These are phyloP conservation scores for Leptatherina wallacei DNA, from an alignment of 2,797 vertebrate genomes.

Conservation along the genomic window DNA sequence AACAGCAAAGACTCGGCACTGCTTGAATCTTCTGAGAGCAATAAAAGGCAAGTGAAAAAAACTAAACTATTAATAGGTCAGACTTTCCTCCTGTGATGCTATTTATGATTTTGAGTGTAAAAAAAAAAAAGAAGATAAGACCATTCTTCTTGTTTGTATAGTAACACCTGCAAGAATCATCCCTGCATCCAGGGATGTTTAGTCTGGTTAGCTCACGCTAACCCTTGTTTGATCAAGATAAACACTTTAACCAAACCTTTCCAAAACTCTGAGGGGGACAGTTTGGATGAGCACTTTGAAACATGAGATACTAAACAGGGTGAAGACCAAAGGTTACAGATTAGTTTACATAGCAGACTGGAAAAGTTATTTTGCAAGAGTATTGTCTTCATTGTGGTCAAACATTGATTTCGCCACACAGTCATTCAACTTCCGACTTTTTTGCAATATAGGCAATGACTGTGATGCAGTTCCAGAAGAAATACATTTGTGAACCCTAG, in stretches of 20 bases:
- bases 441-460: not conserved
- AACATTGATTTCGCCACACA: not conserved
- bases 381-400: not conserved
- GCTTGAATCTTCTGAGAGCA: conserved; percentile 84
- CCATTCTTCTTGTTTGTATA: not conserved
- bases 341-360: not conserved
- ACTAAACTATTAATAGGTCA: not conserved
- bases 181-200: not conserved
- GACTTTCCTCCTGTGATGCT: not conserved
- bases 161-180: not conserved
- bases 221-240: not conserved
- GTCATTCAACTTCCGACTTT: conserved; percentile 5
- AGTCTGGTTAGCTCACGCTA: not conserved
- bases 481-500: not conserved
- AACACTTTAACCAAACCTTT: not conserved
- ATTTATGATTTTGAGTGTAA: not conserved
- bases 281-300: not conserved
- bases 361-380: not conserved
- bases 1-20: conserved; percentile 88
- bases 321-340: conserved; percentile 3
- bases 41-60: conserved; percentile 84
- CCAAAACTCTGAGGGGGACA: not conserved
- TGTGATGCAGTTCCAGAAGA: not conserved
- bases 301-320: not conserved
- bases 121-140: not conserved